Evolutionary conservation across 2,888 invertebrate species (phyloP).

Genomic region (Synergus laeviventris): DNA sequence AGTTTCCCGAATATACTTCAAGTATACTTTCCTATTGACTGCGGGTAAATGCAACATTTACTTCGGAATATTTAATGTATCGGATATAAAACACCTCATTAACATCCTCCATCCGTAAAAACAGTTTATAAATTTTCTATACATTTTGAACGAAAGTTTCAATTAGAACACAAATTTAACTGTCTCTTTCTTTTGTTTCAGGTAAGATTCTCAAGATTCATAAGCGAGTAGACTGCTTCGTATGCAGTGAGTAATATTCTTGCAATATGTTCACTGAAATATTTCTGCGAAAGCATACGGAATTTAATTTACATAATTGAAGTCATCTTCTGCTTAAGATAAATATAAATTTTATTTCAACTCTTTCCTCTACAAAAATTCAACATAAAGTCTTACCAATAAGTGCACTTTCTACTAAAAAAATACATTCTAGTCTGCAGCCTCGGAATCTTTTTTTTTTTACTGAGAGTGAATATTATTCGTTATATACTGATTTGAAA

Average conservation of each 20-base stretch:
- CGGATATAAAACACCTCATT: neutral
- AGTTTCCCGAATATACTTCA: constrained; percentile 20
- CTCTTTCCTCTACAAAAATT: neutral
- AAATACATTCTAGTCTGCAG: too few relatives aligned
- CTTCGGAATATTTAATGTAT: constrained; percentile 1
- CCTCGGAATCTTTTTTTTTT: too few relatives aligned
- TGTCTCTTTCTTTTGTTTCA: constrained; percentile 8
- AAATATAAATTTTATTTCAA: neutral
- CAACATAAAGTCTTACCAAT: neutral
- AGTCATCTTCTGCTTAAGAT: neutral
- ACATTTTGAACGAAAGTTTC: neutral
- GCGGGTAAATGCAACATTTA: constrained; percentile 2
- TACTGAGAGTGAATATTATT: too few relatives aligned
- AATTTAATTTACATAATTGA: constrained; percentile 2
- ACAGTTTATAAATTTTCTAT: neutral
- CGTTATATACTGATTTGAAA: too few relatives aligned
- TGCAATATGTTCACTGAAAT: neutral
- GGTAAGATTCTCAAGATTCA: neutral
- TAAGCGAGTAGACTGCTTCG: neutral
- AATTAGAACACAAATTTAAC: neutral
- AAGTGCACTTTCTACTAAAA: neutral
- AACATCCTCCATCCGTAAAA: neutral
- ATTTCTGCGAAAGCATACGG: neutral
- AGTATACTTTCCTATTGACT: constrained; percentile 5
- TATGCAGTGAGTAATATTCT: constrained; percentile 15